These are phyloP conservation scores for Musca vetustissima DNA, from an alignment of 1,140 invertebrate genomes.

Conservation along the genomic window DNA sequence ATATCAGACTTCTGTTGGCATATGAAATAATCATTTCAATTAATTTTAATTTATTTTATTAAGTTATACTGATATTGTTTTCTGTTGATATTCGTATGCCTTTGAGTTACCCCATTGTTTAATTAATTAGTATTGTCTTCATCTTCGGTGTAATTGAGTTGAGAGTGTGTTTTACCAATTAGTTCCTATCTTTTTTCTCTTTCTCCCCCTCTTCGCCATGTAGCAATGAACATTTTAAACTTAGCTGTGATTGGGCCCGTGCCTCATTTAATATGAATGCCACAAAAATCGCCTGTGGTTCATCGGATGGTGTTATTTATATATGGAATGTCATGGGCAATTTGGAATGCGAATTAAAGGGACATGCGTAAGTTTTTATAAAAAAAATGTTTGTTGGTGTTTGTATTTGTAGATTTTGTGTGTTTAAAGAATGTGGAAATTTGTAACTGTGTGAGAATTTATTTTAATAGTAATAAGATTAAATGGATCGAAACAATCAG, in stretches of 20 bases:
- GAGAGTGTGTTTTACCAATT: no score
- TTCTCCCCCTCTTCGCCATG: conserved; percentile 37
- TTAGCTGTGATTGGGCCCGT: conserved; percentile 91
- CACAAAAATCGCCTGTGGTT: conserved; percentile 85
- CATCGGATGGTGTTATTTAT: conserved; percentile 85
- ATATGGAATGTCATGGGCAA: conserved; percentile 86
- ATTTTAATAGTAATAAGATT: no score
- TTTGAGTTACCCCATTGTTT: not conserved
- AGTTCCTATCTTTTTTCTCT: not conserved
- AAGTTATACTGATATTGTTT: no score
- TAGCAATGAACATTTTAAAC: conserved; percentile 92
- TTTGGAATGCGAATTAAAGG: conserved; percentile 82
- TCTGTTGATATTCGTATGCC: no score
- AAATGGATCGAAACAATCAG: no score
- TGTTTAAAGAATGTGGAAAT: no score
- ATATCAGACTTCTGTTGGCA: no score
- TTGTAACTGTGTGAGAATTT: no score
- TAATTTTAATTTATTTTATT: no score
- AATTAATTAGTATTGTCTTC: not conserved
- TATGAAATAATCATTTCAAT: no score
- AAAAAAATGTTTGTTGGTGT: not conserved
- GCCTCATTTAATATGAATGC: conserved; percentile 91
- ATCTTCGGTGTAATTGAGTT: no score
- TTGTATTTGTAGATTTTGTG: not conserved
- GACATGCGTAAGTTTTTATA: conserved; percentile 76